Evolutionary conservation across 2,113 vertebrate species (phyloP).

Genomic region (Azemiops feae): DNA sequence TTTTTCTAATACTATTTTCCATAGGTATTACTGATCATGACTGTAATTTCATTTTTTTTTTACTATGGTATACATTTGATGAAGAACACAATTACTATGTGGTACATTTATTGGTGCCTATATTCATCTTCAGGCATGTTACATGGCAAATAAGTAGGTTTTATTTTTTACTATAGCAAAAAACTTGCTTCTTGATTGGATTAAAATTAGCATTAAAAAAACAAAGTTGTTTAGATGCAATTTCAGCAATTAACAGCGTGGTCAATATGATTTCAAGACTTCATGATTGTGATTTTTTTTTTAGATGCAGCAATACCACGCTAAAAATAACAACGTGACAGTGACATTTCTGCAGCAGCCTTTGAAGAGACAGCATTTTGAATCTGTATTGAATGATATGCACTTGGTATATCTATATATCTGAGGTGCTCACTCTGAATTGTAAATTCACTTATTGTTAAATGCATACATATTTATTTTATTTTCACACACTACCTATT

Average conservation of each 20-base stretch:
- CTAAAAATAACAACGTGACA: background rate
- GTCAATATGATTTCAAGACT: background rate
- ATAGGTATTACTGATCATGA: background rate
- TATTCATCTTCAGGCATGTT: slow-evolving; percentile 52
- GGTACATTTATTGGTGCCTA: slow-evolving; percentile 22
- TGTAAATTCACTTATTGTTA: background rate
- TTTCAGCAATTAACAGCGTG: slow-evolving; percentile 2
- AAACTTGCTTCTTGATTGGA: slow-evolving; percentile 27
- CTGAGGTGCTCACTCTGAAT: background rate
- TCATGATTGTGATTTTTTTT: background rate
- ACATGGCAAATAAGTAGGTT: slow-evolving; percentile 54
- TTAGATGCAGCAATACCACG: background rate
- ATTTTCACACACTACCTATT: background rate
- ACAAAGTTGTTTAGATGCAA: fast-evolving
- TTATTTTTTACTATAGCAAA: slow-evolving; percentile 33
- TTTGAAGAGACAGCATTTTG: background rate
- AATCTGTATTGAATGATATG: slow-evolving; percentile 9
- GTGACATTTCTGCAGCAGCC: background rate
- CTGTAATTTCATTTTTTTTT: background rate
- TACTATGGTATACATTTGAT: slow-evolving; percentile 36
- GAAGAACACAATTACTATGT: slow-evolving; percentile 22
- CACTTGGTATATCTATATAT: background rate
- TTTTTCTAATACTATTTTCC: background rate
- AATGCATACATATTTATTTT: background rate
- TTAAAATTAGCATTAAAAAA: slow-evolving; percentile 8